Percentiles rank a stretch among this genome's conserved stretches.
Evolutionary conservation across 2,113 vertebrate genomes (phyloP).

Genomic region (Butorides virescens): DNA sequence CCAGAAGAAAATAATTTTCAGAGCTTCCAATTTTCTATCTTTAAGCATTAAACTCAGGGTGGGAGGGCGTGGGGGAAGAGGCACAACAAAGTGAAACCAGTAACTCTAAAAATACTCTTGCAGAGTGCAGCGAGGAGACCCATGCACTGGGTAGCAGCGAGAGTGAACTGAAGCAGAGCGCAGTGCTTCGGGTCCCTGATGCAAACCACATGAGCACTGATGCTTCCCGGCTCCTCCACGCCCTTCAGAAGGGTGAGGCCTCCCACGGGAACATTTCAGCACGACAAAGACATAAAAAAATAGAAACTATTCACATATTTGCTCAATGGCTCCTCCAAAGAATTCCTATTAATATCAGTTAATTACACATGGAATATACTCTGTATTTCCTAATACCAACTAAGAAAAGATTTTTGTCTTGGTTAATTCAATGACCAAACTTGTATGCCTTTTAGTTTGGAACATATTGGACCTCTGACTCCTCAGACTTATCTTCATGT

Average conservation of each 20-base stretch:
- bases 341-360: background rate
- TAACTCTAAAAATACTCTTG: background rate
- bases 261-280: background rate
- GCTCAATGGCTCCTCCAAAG: background rate
- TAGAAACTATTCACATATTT: background rate
- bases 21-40: background rate
- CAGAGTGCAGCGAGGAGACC: background rate
- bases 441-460: background rate
- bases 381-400: background rate
- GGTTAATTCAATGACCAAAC: background rate
- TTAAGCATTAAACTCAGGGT: background rate
- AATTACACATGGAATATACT: background rate
- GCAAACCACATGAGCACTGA: background rate
- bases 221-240: background rate
- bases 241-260: background rate
- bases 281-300: background rate
- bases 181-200: background rate
- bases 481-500: slow-evolving; percentile 23
- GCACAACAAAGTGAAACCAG: background rate
- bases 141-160: background rate
- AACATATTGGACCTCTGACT: background rate
- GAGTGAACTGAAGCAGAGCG: background rate
- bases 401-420: background rate
- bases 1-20: background rate
- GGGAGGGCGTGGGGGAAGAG: background rate